Evolutionary conservation across 2,113 vertebrate genomes (phyloP).

Genomic region (Bufo bufo): DNA sequence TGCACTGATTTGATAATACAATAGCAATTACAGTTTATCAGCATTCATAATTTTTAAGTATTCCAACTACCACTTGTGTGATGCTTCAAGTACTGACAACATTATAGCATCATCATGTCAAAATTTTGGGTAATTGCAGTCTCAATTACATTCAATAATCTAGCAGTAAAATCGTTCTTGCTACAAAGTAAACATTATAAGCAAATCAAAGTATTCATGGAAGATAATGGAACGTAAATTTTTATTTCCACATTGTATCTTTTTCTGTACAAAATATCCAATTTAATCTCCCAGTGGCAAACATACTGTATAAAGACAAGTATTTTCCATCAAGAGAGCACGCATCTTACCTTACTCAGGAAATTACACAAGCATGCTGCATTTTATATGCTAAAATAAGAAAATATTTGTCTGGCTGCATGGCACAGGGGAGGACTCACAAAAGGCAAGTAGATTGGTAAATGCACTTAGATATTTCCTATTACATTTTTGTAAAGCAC

Average conservation of each 20-base stretch:
- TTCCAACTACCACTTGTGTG: too few species aligned
- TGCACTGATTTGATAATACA: too few species aligned
- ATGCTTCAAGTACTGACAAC: background rate
- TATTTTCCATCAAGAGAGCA: conserved; percentile 37
- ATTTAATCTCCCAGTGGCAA: conserved; percentile 35
- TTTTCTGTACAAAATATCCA: conserved; percentile 30
- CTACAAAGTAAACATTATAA: background rate
- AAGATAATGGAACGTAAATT: background rate
- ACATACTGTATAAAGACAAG: conserved; percentile 37
- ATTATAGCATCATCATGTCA: background rate
- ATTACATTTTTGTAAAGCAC: background rate
- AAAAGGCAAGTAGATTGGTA: background rate
- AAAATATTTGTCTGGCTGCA: conserved; percentile 22
- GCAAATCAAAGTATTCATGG: background rate
- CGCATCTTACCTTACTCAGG: conserved; percentile 8
- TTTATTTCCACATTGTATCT: conserved; percentile 23
- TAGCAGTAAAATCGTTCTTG: background rate
- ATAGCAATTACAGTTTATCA: too few species aligned
- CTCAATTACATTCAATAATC: conserved; percentile 18
- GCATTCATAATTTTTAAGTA: too few species aligned
- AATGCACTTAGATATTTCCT: background rate
- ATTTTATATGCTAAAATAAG: conserved; percentile 40
- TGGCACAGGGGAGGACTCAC: too few species aligned
- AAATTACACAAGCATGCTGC: background rate
- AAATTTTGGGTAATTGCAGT: background rate